phyloP scores from a whole-genome alignment of 2,797 vertebrate species.

The Varecia variegata region DNA sequence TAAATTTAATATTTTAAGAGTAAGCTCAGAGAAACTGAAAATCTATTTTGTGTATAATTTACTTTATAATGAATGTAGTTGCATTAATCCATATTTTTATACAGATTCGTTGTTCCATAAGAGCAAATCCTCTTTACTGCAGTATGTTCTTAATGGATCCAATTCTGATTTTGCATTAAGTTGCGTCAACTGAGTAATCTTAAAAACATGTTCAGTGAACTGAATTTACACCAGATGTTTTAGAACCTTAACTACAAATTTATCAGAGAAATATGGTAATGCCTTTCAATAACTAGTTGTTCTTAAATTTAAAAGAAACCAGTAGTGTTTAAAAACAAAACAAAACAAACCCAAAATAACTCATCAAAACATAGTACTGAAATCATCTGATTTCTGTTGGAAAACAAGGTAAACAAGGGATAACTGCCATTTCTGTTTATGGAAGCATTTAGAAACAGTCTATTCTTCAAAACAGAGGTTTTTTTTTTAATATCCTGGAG shows the following conservation, averaged over 20 bases:
- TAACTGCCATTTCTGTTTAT: conserved; percentile 39
- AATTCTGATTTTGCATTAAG: conserved; percentile 48
- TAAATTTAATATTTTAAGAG: conserved; percentile 24
- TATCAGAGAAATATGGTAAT: conserved; percentile 3
- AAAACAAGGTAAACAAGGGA: conserved; percentile 50
- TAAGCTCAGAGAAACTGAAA: conserved; percentile 21
- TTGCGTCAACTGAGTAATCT: neutral
- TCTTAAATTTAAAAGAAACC: conserved; percentile 45
- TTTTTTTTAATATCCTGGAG: neutral
- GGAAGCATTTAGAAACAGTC: conserved; percentile 29
- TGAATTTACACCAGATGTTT: conserved; percentile 3
- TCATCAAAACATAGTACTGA: neutral
- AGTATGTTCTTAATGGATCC: conserved; percentile 10
- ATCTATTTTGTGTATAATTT: neutral
- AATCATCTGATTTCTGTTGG: conserved; percentile 43
- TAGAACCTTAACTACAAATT: conserved; percentile 35
- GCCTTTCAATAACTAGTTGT: conserved; percentile 34
- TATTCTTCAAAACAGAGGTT: conserved; percentile 43
- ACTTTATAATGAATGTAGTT: neutral
- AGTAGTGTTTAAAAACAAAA: conserved; percentile 41
- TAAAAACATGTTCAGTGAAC: conserved; percentile 17
- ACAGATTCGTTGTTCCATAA: conserved; percentile 10
- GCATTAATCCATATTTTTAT: neutral
- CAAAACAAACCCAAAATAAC: neutral
- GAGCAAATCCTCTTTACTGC: conserved; percentile 4